Evolutionary conservation across 2,888 invertebrate genomes (phyloP).

Genomic region (Catocala fraxini): DNA sequence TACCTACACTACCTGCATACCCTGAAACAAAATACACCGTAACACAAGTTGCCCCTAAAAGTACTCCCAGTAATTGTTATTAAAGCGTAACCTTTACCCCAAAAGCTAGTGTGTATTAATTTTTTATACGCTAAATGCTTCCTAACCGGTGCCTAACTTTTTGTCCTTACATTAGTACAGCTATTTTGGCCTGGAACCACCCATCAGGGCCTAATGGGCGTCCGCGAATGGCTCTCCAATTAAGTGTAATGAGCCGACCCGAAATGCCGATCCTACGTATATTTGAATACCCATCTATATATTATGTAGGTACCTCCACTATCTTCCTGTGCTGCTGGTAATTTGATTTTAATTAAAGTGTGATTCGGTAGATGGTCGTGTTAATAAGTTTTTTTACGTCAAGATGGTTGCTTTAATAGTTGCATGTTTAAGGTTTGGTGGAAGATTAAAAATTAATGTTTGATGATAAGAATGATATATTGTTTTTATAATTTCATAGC

Average conservation of each 20-base stretch:
- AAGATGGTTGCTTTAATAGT: neutral
- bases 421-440: neutral
- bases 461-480: slow-evolving; percentile 11
- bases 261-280: slow-evolving; percentile 65
- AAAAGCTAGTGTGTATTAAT: slow-evolving; percentile 42
- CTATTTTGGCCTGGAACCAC: slow-evolving; percentile 72
- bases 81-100: slow-evolving; percentile 20
- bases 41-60: slow-evolving; percentile 1
- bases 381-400: slow-evolving; percentile 14
- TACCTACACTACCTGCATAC: too few species aligned
- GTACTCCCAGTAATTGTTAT: slow-evolving; percentile 37
- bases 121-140: slow-evolving; percentile 57
- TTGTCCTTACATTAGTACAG: slow-evolving; percentile 70
- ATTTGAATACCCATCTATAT: slow-evolving; percentile 61
- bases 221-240: slow-evolving; percentile 85
- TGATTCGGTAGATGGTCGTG: slow-evolving; percentile 13
- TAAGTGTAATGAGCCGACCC: slow-evolving; percentile 84
- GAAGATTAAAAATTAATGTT: neutral
- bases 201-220: slow-evolving; percentile 74
- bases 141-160: slow-evolving; percentile 66
- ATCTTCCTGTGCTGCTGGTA: slow-evolving; percentile 16
- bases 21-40: too few species aligned
- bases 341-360: slow-evolving; percentile 24
- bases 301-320: slow-evolving; percentile 19
- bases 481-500: slow-evolving; percentile 6